Base-by-base conservation (phyloP, 2,888 invertebrate species). In the Ophion obscuratus region DNA sequence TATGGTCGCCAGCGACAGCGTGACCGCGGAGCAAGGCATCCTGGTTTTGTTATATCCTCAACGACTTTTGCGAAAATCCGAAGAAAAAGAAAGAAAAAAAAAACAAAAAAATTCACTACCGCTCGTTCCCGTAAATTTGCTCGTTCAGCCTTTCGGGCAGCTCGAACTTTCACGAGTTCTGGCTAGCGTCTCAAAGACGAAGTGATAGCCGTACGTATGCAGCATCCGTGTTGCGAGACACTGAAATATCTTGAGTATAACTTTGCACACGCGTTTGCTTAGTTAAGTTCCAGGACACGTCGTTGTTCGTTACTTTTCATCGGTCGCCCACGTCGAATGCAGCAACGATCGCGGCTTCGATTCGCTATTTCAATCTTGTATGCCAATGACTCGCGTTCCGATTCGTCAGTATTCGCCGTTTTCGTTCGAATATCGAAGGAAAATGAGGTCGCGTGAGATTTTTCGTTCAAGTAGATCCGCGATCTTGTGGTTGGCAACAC, bases 1-100 rank as follows among this genome's bases (percentile, higher is more conserved):
- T 95, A 99, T 98, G 93, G 99, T 98, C 92, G 98, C 98, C 95
- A 99, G 96, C 94, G 98, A 98, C 94, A 99, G 96, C 94, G 98
- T 98, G 94, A 98, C 97, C 93, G 99, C 98, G 93, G 98, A 98
- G 95, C 98, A 98, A 95, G 98, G 98, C 98, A 98, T 98, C 95
- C 95, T 96, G 86, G 36, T 75, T 61, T 75, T 47, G 74, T 67
- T 73, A 61, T 79, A 75, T 81, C 61, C 53, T 74, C 20, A 24
- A 27, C 61, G 61, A 53, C 36, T 73, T 53, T 17, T 36, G 1
- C 20, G 20, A 40, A 20, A 71, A 2, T 4, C 17, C 14, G 11
- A 53, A 53, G 17, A 47, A 64, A n/a, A 24, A 53, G 64, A 83
- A 14, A 47, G 57, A n/a, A 24, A 53, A 64, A 83, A 14, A 17